Conservation (phyloP, 2,113 vertebrate genomes). For the Euleptes europaea region DNA sequence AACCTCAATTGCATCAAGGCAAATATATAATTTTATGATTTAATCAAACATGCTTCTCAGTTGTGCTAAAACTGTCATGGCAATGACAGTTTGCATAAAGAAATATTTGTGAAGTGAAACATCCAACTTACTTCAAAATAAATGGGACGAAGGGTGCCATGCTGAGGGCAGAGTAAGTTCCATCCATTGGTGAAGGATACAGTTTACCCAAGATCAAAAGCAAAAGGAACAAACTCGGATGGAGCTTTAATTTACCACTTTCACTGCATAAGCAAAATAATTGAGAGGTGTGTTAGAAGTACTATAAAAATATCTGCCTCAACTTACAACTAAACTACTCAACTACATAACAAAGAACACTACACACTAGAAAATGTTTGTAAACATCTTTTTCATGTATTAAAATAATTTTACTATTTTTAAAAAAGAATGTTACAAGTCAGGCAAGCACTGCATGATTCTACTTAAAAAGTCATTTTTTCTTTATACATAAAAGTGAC, state of each 20-base stretch:
- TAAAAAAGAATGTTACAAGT: not conserved
- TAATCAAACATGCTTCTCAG: not conserved
- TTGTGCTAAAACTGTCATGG: not conserved
- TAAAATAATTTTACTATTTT: too few species aligned
- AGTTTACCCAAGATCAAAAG: constrained; percentile 90
- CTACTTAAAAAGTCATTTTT: not conserved
- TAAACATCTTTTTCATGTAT: too few species aligned
- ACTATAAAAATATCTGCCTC: not conserved
- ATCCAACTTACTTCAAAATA: constrained; percentile 85
- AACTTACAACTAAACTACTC: not conserved
- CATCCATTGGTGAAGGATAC: constrained; percentile 96
- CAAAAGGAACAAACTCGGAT: constrained; percentile 89
- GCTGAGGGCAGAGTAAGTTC: constrained; percentile 84
- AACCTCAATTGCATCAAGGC: not conserved
- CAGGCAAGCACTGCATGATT: not conserved
- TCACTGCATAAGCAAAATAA: constrained; percentile 56
- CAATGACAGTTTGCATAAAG: constrained; percentile 7
- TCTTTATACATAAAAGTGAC: not conserved
- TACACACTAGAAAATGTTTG: not conserved
- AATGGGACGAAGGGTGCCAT: constrained; percentile 88
- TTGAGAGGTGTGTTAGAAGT: constrained; percentile 8
- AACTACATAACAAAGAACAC: not conserved
- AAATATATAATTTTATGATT: not conserved
- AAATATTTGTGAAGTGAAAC: not conserved
- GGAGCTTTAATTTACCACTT: constrained; percentile 77